Evolutionary conservation across 2,888 invertebrate species (phyloP).

Genomic region (Scaptomyza parva): DNA sequence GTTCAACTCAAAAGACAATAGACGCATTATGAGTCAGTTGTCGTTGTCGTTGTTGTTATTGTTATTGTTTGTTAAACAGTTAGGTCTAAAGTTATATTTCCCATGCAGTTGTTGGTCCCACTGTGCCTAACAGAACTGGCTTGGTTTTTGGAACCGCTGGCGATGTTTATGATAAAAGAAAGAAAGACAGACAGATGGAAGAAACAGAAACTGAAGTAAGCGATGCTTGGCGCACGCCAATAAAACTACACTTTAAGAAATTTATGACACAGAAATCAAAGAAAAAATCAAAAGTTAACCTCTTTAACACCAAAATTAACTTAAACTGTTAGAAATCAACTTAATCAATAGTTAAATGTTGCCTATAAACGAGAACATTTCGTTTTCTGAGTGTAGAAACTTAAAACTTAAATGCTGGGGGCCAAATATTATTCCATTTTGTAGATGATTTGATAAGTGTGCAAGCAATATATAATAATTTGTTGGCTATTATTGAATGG

Average conservation of each 20-base stretch:
- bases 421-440: slow-evolving; percentile 37
- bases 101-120: slow-evolving; percentile 43
- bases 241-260: slow-evolving; percentile 37
- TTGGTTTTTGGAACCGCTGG: slow-evolving; percentile 55
- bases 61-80: slow-evolving; percentile 24
- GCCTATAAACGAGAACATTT: too few species aligned
- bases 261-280: too few species aligned
- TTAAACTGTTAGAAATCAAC: neutral
- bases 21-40: slow-evolving; percentile 37
- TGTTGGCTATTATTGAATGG: slow-evolving; percentile 24
- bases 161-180: slow-evolving; percentile 61
- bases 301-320: neutral
- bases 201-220: slow-evolving; percentile 33
- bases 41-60: slow-evolving; percentile 9
- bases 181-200: too few species aligned
- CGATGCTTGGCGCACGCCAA: slow-evolving; percentile 71
- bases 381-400: slow-evolving; percentile 42
- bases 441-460: slow-evolving; percentile 63
- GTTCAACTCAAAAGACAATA: slow-evolving; percentile 46
- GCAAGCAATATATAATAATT: slow-evolving; percentile 31
- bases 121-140: slow-evolving; percentile 74
- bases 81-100: slow-evolving; percentile 25
- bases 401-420: slow-evolving; percentile 51
- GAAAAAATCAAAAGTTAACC: neutral
- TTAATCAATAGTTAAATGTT: neutral